Evolutionary conservation across 2,113 vertebrate species (phyloP).

Genomic region (Micronycteris hirsuta): DNA sequence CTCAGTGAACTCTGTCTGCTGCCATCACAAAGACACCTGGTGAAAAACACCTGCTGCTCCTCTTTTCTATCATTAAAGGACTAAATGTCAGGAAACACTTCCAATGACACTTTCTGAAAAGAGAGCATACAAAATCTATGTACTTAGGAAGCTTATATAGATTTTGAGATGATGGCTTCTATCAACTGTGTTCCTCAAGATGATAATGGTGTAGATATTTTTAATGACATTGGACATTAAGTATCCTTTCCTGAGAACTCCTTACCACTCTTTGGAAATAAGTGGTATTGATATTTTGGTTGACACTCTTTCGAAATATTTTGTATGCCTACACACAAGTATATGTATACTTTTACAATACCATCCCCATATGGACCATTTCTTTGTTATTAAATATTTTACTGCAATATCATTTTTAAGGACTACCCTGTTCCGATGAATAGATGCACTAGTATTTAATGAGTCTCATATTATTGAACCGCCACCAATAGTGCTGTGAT

Average conservation of each 20-base stretch:
- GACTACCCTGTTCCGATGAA: background rate
- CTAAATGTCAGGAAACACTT: slow-evolving; percentile 1
- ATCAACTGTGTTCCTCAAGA: background rate
- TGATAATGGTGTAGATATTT: background rate
- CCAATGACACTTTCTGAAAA: background rate
- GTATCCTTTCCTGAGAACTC: background rate
- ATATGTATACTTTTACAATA: background rate
- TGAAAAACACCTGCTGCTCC: slow-evolving; percentile 26
- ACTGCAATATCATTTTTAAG: background rate
- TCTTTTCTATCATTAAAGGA: slow-evolving; percentile 20
- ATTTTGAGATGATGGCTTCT: background rate
- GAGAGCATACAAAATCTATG: background rate
- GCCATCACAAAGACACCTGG: background rate
- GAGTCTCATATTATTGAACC: background rate
- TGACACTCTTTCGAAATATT: background rate
- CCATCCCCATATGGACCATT: background rate
- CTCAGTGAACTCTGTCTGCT: slow-evolving; percentile 40
- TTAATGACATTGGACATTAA: background rate
- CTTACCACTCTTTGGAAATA: background rate
- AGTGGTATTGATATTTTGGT: background rate
- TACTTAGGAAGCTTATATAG: background rate
- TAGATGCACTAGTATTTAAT: background rate
- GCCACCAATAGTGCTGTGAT: background rate
- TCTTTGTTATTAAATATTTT: background rate
- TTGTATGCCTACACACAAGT: background rate